Evolutionary conservation across 1,140 invertebrate species (phyloP).

Genomic region (Zaprionus gabonicus): DNA sequence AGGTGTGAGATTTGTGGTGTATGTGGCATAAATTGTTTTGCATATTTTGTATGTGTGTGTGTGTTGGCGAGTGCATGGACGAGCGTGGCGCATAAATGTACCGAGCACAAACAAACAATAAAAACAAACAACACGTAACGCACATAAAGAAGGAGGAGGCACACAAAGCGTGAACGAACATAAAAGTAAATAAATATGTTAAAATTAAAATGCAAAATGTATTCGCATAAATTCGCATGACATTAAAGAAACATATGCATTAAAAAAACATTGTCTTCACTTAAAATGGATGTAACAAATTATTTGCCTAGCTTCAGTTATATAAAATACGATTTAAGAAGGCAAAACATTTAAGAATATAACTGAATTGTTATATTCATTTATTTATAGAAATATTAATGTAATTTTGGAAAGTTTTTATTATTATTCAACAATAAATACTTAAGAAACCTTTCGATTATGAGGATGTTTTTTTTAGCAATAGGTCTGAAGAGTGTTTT

Average conservation of each 20-base stretch:
- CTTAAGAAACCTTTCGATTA: too few relatives aligned
- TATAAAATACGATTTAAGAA: too few relatives aligned
- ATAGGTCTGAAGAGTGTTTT: too few relatives aligned
- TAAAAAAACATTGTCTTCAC: constrained; percentile 18
- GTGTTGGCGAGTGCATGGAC: constrained; percentile 64
- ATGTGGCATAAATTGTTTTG: constrained; percentile 39
- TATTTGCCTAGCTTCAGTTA: background rate
- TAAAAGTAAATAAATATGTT: constrained; percentile 59
- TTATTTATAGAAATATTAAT: too few relatives aligned
- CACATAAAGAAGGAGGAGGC: constrained; percentile 46
- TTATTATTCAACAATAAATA: too few relatives aligned
- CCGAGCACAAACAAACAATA: constrained; percentile 63
- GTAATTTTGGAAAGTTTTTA: too few relatives aligned
- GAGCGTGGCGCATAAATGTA: constrained; percentile 59
- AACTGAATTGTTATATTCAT: too few relatives aligned
- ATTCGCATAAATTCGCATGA: constrained; percentile 52
- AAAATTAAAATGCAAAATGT: constrained; percentile 40
- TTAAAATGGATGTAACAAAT: background rate
- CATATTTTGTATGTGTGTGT: constrained; percentile 16
- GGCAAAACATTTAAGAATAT: too few relatives aligned
- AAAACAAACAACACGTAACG: constrained; percentile 78
- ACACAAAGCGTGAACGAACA: constrained; percentile 58
- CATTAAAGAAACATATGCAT: constrained; percentile 6
- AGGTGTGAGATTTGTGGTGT: background rate
- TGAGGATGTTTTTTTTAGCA: too few relatives aligned